phyloP scores from a whole-genome alignment of 1,140 invertebrate species.

The Cydia splendana region DNA sequence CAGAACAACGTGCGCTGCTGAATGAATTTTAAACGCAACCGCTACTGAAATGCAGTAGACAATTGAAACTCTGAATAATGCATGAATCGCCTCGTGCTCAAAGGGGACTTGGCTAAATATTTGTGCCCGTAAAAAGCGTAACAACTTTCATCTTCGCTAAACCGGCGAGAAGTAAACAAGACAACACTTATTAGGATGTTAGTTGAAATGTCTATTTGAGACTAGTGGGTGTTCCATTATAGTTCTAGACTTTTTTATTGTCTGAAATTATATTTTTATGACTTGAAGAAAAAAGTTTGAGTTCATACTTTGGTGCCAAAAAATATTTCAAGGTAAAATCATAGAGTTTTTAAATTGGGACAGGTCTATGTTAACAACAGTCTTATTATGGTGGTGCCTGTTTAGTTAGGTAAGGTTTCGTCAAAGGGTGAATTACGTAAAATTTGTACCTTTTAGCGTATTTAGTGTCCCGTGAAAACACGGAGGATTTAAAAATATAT shows the following conservation, averaged over 20 bases:
- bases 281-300: too few species aligned
- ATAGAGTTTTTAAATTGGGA: too few species aligned
- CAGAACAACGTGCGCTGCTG: conserved; percentile 33
- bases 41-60: conserved; percentile 52
- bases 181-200: neutral
- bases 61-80: conserved; percentile 64
- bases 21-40: conserved; percentile 61
- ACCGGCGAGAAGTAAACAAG: neutral
- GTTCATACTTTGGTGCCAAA: too few species aligned
- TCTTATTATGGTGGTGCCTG: too few species aligned
- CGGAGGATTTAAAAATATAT: too few species aligned
- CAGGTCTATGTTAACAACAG: too few species aligned
- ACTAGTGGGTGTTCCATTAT: neutral
- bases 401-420: too few species aligned
- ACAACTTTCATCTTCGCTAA: neutral
- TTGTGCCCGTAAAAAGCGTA: conserved; percentile 15
- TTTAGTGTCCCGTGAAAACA: too few species aligned
- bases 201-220: neutral
- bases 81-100: conserved; percentile 52
- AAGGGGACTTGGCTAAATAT: conserved; percentile 48
- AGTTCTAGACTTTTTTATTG: neutral
- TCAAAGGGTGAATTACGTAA: too few species aligned
- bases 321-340: too few species aligned
- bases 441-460: too few species aligned
- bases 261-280: too few species aligned